Conservation (phyloP, 2,113 vertebrate genomes). For the Elgaria multicarinata region DNA sequence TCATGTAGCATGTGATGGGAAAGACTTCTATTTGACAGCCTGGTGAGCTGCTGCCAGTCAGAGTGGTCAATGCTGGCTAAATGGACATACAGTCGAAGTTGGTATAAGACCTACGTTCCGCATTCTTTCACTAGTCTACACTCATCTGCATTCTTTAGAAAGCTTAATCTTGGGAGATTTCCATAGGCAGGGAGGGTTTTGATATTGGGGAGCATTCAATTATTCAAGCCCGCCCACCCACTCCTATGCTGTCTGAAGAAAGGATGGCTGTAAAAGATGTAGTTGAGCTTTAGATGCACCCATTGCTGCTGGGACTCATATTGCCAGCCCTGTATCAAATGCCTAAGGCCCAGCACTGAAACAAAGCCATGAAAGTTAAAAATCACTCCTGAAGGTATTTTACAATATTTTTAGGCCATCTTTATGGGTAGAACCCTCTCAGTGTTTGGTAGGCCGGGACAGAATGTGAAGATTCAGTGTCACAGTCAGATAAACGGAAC, state of each 20-base stretch:
- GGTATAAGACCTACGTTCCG: neutral
- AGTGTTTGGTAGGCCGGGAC: neutral
- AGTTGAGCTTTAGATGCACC: neutral
- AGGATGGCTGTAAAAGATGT: neutral
- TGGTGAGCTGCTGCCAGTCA: neutral
- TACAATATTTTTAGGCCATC: too few species aligned
- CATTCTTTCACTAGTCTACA: neutral
- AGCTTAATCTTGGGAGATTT: neutral
- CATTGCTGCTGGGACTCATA: neutral
- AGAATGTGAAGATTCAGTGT: neutral
- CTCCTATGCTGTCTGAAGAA: neutral
- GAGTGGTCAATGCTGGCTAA: neutral
- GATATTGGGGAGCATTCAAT: neutral
- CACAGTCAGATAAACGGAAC: constrained; percentile 39
- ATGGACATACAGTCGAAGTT: neutral
- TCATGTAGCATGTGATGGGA: neutral
- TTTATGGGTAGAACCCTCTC: too few species aligned
- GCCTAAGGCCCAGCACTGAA: neutral
- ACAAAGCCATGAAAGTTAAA: neutral
- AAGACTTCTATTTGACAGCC: neutral
- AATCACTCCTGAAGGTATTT: too few species aligned
- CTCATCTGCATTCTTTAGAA: neutral
- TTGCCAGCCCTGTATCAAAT: too few species aligned
- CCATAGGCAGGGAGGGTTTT: neutral
- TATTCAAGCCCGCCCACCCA: neutral